Evolutionary conservation across 2,888 invertebrate species (phyloP).

Genomic region (Torymus tubicola): DNA sequence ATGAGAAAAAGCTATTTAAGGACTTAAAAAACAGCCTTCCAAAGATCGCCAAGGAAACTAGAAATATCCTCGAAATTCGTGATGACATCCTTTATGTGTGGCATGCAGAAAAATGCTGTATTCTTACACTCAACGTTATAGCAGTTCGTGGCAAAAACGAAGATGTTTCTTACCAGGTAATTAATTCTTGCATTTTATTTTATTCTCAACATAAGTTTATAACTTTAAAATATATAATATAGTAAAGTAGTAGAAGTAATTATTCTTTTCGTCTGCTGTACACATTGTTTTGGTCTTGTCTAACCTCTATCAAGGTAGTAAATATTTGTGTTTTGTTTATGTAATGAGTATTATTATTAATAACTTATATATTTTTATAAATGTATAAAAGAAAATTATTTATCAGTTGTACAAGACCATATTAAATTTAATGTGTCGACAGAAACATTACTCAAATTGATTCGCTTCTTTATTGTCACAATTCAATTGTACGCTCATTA

Average conservation of each 20-base stretch:
- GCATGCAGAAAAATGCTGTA: conserved; percentile 82
- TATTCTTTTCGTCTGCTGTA: neutral
- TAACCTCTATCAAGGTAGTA: conserved; percentile 39
- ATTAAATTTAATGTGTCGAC: too few relatives aligned
- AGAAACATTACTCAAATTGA: too few relatives aligned
- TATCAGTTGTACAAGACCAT: too few relatives aligned
- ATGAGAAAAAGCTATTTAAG: conserved; percentile 81
- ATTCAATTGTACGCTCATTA: too few relatives aligned
- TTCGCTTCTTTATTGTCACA: too few relatives aligned
- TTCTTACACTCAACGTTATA: conserved; percentile 81
- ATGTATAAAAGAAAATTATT: too few relatives aligned
- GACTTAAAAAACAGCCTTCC: conserved; percentile 79
- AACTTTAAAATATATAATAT: neutral
- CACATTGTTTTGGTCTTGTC: conserved; percentile 14
- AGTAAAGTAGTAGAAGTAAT: neutral
- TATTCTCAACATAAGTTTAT: neutral
- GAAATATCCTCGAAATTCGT: conserved; percentile 81
- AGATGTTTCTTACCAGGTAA: conserved; percentile 81
- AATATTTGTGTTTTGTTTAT: neutral
- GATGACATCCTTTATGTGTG: conserved; percentile 84
- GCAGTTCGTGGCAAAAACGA: conserved; percentile 78
- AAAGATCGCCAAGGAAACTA: conserved; percentile 79
- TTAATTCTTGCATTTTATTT: neutral
- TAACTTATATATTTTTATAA: too few relatives aligned
- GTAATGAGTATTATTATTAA: neutral